Conservation (phyloP, 2,113 vertebrate genomes). For the Emberiza fucata region DNA sequence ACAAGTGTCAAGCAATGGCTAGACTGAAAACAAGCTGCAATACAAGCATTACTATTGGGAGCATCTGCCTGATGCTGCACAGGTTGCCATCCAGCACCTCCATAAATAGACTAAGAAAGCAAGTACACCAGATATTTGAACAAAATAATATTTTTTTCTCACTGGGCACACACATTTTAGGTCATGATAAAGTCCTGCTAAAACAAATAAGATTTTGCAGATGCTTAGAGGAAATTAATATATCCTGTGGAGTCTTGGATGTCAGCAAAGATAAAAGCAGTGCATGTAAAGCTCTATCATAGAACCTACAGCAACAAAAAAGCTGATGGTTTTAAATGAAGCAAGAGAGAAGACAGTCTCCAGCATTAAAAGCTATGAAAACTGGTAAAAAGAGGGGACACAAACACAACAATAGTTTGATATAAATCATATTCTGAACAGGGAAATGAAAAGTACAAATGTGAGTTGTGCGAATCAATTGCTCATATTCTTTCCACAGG, state of each 20-base stretch:
- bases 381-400: not conserved
- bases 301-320: not conserved
- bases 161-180: not conserved
- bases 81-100: not conserved
- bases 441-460: not conserved
- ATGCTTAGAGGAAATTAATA: not conserved
- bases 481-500: not conserved
- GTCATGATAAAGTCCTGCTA: not conserved
- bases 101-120: not conserved
- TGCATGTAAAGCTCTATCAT: not conserved
- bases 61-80: not conserved
- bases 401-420: conserved; percentile 18
- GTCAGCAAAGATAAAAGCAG: not conserved
- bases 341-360: not conserved
- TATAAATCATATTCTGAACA: conserved; percentile 28
- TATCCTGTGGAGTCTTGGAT: not conserved
- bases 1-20: rapidly evolving
- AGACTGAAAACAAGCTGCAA: not conserved
- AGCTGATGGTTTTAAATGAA: not conserved
- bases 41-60: not conserved
- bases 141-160: not conserved
- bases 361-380: not conserved
- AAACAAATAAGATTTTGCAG: not conserved
- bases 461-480: not conserved
- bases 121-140: not conserved